Evolutionary conservation across 2,888 invertebrate genomes (phyloP), one percentile per base, ranked within the genome.

Genomic region (Blomia tropicalis): DNA sequence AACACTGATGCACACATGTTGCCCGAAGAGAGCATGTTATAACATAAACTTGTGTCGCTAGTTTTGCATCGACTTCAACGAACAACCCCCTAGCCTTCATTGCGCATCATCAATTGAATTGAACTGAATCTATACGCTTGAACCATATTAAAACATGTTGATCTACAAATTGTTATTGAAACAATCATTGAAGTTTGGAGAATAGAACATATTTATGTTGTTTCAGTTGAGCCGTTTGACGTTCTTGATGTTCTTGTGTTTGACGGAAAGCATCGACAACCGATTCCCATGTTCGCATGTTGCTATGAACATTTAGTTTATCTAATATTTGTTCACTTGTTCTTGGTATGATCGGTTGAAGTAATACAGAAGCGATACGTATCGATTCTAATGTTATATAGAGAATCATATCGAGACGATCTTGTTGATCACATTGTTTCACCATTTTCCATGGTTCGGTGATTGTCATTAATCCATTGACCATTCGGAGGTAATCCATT

Each of bases 381-480:
- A 90, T 74, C 0, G 85, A 82, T 75, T 96, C 93, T 76, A 93
- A 77, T 25, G 86, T 83, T 51, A 93, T 74, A 71, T 86, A 84
- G 63, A 95, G 77, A 58, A 91, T 80, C 19, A 82, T 81, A 70
- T 83, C 79, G 1, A 89, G 74, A 69, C 82, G 77, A 47, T 79
- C 76, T 25, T 77, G 72, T 17, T 70, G 67, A 47, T 79, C 76
- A 0, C 77, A 74, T 29, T n/a, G 11, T 14, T 56, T 7, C 22
- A 5, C 25, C 5, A 19, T 5, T 14, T 19, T 54, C 96, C 96
- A 98, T 0, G 95, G 95, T 72, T 85, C 83, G 69, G 82, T 79
- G 2, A 82, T 77, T 71, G 93, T 86, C 70, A 96, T 83, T 78
- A 92, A 87, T 65, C 81, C 76, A 77, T 98, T 96, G 22, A 87